Percentiles rank a stretch among this genome's conserved stretches.
phyloP scores from a whole-genome alignment of 2,888 invertebrate genomes.

The Bombyx huttoni region DNA sequence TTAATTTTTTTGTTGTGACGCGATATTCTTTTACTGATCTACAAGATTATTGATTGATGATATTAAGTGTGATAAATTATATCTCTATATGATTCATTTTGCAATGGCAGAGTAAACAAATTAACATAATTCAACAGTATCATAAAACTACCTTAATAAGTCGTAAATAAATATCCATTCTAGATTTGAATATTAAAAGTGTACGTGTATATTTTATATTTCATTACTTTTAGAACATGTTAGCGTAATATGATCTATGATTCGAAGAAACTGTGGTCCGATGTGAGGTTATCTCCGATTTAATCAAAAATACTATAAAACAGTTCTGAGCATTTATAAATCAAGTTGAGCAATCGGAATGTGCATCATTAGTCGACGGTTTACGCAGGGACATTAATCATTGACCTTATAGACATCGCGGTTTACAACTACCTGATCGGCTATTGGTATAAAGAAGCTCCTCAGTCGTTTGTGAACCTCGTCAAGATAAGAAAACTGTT shows the following conservation, averaged over 20 bases:
- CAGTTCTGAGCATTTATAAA: constrained; percentile 40
- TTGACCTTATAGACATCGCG: constrained; percentile 26
- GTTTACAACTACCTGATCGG: constrained; percentile 30
- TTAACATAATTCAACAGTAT: neutral
- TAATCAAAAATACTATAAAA: constrained; percentile 21
- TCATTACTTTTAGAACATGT: too few species aligned
- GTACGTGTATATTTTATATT: too few species aligned
- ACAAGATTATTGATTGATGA: too few species aligned
- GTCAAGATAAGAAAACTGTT: constrained; percentile 3
- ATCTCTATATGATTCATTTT: too few species aligned
- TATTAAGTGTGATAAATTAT: too few species aligned
- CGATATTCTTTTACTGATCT: too few species aligned
- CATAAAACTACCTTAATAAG: neutral
- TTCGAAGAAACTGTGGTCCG: neutral
- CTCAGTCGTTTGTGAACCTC: constrained; percentile 20
- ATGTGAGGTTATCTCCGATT: constrained; percentile 12
- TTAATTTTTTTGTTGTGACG: neutral
- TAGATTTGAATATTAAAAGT: too few species aligned
- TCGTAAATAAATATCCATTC: too few species aligned
- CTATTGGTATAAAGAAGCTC: constrained; percentile 25
- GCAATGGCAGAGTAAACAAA: neutral
- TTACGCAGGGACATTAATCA: constrained; percentile 41
- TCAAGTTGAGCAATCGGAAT: constrained; percentile 34
- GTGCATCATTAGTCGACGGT: constrained; percentile 46
- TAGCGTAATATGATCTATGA: neutral